Percentiles rank a stretch among this genome's conserved stretches.
These are phyloP conservation scores for Eutolmus rufibarbis DNA, from an alignment of 2,888 invertebrate species.

Conservation along the genomic window DNA sequence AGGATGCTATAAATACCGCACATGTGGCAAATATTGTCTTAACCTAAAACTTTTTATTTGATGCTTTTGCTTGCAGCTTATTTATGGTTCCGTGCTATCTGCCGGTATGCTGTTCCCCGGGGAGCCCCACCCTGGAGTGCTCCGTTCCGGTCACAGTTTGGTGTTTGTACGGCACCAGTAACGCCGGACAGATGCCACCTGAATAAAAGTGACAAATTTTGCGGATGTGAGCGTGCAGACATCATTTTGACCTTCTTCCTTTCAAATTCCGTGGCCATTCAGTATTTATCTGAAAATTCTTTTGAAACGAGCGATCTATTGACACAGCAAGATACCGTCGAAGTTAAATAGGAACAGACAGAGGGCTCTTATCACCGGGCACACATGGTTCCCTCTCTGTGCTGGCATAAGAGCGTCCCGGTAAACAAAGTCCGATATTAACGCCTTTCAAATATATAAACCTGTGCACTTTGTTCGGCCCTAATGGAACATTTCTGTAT, in stretches of 20 bases:
- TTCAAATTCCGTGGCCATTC: slow-evolving; percentile 32
- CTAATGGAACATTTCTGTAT: slow-evolving; percentile 23
- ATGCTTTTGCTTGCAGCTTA: slow-evolving; percentile 34
- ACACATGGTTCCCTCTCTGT: slow-evolving; percentile 8
- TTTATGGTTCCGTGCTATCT: slow-evolving; percentile 32
- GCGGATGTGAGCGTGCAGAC: slow-evolving; percentile 34
- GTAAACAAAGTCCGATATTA: slow-evolving; percentile 36
- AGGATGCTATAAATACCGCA: slow-evolving; percentile 46
- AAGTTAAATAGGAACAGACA: slow-evolving; percentile 29
- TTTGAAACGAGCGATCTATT: slow-evolving; percentile 46
- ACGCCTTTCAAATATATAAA: slow-evolving; percentile 26
- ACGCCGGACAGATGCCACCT: background rate
- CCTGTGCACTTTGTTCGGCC: slow-evolving; percentile 16
- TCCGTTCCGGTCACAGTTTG: background rate
- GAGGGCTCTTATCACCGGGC: slow-evolving; percentile 30
- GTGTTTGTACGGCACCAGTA: background rate
- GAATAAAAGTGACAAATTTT: slow-evolving; percentile 36
- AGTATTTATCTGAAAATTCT: slow-evolving; percentile 46
- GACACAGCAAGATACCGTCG: slow-evolving; percentile 41
- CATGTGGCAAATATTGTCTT: slow-evolving; percentile 53
- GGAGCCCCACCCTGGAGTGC: background rate
- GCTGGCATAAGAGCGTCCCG: slow-evolving; percentile 4
- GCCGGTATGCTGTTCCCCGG: background rate
- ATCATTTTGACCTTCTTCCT: slow-evolving; percentile 40
- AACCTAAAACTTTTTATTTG: slow-evolving; percentile 50